Evolutionary conservation across 2,113 vertebrate genomes (phyloP), one percentile per base, ranked within the genome.

Genomic region (Psephotus haematonotus): DNA sequence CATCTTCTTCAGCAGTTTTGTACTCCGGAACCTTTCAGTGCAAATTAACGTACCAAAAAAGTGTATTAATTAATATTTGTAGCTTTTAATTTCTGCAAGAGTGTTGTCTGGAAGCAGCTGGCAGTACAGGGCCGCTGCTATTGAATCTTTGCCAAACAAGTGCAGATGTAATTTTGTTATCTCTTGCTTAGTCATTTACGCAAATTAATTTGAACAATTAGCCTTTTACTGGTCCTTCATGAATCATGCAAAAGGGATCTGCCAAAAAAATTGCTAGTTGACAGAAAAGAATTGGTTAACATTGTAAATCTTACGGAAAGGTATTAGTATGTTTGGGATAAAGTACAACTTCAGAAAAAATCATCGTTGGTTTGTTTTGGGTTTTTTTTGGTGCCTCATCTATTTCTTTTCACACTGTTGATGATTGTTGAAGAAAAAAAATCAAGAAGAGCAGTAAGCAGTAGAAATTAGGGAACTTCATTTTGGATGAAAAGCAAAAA

Each of bases 101-200:
- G 98, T 98, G 98, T 98, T 97, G 98, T 99, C 98, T 99, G 97
- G 98, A 98, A 99, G 98, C 99, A 99, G 99, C 99, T 99, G 99
- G 98, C 98, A 98, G 98, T 98, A 97, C 98, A 97, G 98, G 98
- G 98, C 98, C 97, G 97, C 96, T 97, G 96, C 98, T 98, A 98
- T 98, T 99, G 99, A 99, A 99, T 99, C 98, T 95, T 98, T 98
- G 99, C 99, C 99, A 99, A 98, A 98, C 98, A 99, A 98, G 98
- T 98, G 99, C 99, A 99, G 99, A 99, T 99, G 99, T 99, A 99
- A 99, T 99, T 99, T 99, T 99, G 99, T 99, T 99, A 99, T 99
- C 99, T 99, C 99, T 99, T 98, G 98, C 98, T 99, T 99, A 99
- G 98, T 99, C 98, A 98, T 99, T 99, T 99, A 99, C 98, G 97